Percentiles rank a stretch among this genome's conserved stretches.
These are phyloP conservation scores for Triplophysa dalaica DNA, from an alignment of 2,113 vertebrate species.

Conservation along the genomic window DNA sequence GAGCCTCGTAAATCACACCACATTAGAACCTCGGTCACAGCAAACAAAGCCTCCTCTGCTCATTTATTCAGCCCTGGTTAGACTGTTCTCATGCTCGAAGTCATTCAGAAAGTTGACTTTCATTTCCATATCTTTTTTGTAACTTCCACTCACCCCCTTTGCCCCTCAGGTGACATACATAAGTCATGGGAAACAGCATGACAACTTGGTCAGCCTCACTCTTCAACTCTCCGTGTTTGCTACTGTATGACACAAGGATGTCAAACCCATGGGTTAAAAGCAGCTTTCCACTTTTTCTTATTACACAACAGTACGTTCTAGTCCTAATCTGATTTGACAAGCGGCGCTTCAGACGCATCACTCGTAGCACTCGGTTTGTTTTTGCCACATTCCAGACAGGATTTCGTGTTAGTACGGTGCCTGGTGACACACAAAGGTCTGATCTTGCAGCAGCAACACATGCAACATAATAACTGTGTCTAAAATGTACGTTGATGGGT, in stretches of 20 bases:
- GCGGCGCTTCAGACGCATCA: too few species aligned
- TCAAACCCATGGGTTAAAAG: neutral
- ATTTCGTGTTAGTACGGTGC: too few species aligned
- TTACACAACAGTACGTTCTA: neutral
- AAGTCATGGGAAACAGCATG: slow-evolving; percentile 41
- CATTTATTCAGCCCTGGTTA: neutral
- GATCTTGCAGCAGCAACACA: too few species aligned
- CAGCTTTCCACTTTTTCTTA: neutral
- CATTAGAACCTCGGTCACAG: slow-evolving; percentile 43
- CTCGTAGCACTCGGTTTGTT: too few species aligned
- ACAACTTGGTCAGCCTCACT: slow-evolving; percentile 36
- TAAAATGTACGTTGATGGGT: too few species aligned
- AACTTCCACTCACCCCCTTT: neutral
- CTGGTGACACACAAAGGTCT: too few species aligned
- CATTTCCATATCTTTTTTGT: slow-evolving; percentile 7
- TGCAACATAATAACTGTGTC: too few species aligned
- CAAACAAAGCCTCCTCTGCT: slow-evolving; percentile 39
- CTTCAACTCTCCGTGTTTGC: slow-evolving; percentile 7
- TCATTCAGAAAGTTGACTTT: slow-evolving; percentile 22
- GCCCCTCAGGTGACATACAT: slow-evolving; percentile 28
- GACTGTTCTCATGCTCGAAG: neutral
- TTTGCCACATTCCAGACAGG: too few species aligned
- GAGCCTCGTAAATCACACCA: slow-evolving; percentile 47
- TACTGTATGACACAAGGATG: slow-evolving; percentile 7
- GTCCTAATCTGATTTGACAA: too few species aligned